Percentiles rank a stretch among this genome's conserved stretches.
Conservation (phyloP, 2,113 vertebrate species). For the Hippopotamus amphibius region DNA sequence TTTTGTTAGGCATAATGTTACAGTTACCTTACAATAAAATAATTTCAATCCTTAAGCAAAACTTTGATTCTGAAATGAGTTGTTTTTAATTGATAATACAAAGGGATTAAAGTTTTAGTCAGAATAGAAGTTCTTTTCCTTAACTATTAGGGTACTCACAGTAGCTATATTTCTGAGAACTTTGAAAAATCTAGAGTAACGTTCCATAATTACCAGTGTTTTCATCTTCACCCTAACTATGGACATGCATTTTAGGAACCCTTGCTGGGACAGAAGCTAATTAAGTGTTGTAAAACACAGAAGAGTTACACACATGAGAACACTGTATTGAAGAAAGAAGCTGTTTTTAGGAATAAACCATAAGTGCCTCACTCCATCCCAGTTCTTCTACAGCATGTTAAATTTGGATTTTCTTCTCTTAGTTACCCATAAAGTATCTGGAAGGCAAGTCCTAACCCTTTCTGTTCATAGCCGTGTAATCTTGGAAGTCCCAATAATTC, state of each 20-base stretch:
- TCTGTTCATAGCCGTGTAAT: neutral
- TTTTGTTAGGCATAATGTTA: slow-evolving; percentile 5
- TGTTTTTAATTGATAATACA: slow-evolving; percentile 38
- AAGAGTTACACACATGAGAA: neutral
- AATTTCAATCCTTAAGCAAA: slow-evolving; percentile 25
- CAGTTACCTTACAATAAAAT: slow-evolving; percentile 25
- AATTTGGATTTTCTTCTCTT: neutral
- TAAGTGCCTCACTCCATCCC: neutral
- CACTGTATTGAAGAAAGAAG: neutral
- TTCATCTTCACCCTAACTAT: neutral
- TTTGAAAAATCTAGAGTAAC: slow-evolving; percentile 10
- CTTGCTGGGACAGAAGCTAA: neutral
- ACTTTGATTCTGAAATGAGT: slow-evolving; percentile 53
- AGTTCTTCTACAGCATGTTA: neutral
- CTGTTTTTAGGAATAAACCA: neutral
- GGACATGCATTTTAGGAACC: neutral
- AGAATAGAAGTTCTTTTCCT: neutral
- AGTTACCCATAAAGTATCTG: neutral
- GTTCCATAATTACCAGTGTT: neutral
- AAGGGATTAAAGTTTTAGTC: slow-evolving; percentile 11
- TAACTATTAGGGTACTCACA: neutral
- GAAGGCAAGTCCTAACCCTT: neutral
- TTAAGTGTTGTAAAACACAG: neutral
- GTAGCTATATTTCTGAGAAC: slow-evolving; percentile 3
- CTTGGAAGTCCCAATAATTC: neutral